phyloP scores from a whole-genome alignment of 2,888 invertebrate species.

The Cheilosia soror region DNA sequence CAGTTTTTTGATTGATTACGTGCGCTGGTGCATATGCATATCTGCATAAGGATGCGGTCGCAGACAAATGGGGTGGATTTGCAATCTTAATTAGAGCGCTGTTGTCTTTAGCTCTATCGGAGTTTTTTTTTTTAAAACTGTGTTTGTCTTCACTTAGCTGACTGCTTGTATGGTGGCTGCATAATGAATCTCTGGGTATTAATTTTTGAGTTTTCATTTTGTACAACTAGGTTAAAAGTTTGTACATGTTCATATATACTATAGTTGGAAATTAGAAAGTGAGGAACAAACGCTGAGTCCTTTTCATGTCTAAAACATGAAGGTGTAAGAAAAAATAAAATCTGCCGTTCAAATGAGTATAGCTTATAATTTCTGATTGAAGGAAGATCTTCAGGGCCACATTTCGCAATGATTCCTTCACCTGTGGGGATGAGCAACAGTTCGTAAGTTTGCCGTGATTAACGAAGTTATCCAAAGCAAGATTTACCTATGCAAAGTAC shows the following conservation, averaged over 20 bases:
- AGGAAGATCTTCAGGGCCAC: too few relatives aligned
- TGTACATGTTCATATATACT: not conserved
- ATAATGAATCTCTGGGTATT: conserved; percentile 23
- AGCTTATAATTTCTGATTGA: too few relatives aligned
- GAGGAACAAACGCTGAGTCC: not conserved
- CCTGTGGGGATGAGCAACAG: too few relatives aligned
- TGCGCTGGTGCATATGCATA: conserved; percentile 46
- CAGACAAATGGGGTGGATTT: conserved; percentile 68
- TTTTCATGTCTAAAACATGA: conserved; percentile 8
- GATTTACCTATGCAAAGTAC: too few relatives aligned
- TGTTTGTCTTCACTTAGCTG: conserved; percentile 36
- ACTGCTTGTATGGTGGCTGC: not conserved
- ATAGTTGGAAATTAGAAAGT: not conserved
- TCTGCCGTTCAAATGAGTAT: too few relatives aligned
- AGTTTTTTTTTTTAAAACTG: not conserved
- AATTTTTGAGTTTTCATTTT: conserved; percentile 36
- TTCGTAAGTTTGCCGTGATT: too few relatives aligned
- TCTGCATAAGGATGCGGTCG: conserved; percentile 48
- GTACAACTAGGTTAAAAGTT: conserved; percentile 18
- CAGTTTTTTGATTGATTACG: conserved; percentile 74
- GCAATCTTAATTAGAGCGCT: conserved; percentile 70
- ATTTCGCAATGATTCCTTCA: too few relatives aligned
- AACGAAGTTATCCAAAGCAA: too few relatives aligned
- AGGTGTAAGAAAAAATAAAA: too few relatives aligned
- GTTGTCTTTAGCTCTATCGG: conserved; percentile 52